Conservation (phyloP, 1,140 invertebrate species). For the Melipona quadrifasciata region DNA sequence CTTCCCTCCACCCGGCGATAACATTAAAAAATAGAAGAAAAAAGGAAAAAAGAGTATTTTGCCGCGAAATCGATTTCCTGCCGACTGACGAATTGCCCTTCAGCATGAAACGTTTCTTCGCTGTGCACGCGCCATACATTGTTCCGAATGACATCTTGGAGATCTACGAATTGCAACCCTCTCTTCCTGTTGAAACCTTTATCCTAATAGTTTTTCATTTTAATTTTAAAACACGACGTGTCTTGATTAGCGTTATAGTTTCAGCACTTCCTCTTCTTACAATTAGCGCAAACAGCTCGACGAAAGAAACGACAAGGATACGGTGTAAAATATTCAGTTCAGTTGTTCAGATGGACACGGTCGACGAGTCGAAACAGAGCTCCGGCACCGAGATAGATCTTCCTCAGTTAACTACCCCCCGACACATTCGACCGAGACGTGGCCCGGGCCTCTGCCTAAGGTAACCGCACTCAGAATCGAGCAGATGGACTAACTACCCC, state of each 20-base stretch:
- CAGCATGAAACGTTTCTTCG: constrained; percentile 8
- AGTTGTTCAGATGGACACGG: constrained; percentile 42
- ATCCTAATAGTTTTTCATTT: background rate
- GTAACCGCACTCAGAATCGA: constrained; percentile 58
- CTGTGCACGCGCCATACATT: background rate
- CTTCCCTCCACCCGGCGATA: background rate
- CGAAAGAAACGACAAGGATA: background rate
- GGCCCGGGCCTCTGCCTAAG: constrained; percentile 29
- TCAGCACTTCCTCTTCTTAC: no score
- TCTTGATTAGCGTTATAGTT: no score
- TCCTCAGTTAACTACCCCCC: constrained; percentile 42
- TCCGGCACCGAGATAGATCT: constrained; percentile 42
- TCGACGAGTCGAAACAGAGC: constrained; percentile 8
- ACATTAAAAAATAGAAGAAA: background rate
- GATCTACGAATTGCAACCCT: no score
- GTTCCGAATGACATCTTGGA: background rate
- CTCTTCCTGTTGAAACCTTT: background rate
- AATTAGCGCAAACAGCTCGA: no score
- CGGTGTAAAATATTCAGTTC: constrained; percentile 16
- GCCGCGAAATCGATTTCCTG: constrained; percentile 46
- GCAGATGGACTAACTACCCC: constrained; percentile 79
- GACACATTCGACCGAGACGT: constrained; percentile 34
- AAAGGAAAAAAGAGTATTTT: background rate
- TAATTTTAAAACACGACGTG: no score
- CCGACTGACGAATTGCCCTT: constrained; percentile 26